Evolutionary conservation across 2,888 invertebrate species (phyloP), one percentile per base, ranked within the genome.

Genomic region (Bellardia bayeri): DNA sequence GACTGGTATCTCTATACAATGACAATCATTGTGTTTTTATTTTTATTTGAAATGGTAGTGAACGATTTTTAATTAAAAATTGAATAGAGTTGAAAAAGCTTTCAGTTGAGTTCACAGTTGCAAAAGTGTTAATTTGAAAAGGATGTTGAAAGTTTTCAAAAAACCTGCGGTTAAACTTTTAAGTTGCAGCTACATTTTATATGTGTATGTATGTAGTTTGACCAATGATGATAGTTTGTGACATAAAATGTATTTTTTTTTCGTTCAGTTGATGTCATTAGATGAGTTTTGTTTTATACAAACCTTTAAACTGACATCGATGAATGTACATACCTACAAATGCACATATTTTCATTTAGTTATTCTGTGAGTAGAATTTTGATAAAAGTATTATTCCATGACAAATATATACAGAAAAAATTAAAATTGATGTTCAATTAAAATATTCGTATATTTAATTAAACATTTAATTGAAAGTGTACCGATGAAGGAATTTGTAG

Each of bases 41-140:
- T 63, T 63, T 63, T 40, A 63, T 63, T 63, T 0, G 40, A 63
- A 63, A 37, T 3, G 63, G n/a, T 8, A 40, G 14, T 63, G 63
- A 63, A 63, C 2, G n/a, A n/a, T n/a, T 63, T 63, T 63, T 63
- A 63, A 63, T 63, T 63, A 63, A 63, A 63, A 63, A 40, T 61
- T 61, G 30, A 61, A 33, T 33, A 61, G 33, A 33, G 33, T 30
- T 61, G 40, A 40, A 63, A 40, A 37, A 40, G 14, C 37, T 40
- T 40, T n/a, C 63, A 40, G 30, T 37, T 14, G 40, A 40, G 33
- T 61, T 61, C 14, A 5, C 33, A 30, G 61, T 61, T 61, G 33
- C 3, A 33, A 30, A 61, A 61, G 11, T 61, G 61, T 23, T 61
- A 30, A 61, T 14, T 61, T 33, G 33, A 33, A 61, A 61, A 30